Conservation (phyloP, 2,797 vertebrate genomes). For the Bradypodion pumilum region DNA sequence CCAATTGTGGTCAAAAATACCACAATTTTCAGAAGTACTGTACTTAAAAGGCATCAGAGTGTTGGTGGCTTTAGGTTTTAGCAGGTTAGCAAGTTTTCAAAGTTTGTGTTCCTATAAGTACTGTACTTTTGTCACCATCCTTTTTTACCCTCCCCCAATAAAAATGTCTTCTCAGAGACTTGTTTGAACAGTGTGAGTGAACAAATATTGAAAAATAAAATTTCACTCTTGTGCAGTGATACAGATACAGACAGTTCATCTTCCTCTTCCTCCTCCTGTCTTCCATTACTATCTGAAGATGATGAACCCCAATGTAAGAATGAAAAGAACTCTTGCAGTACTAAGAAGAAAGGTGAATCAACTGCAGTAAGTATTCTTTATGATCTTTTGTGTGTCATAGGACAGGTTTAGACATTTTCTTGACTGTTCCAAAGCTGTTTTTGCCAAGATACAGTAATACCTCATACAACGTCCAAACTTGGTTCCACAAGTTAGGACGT, state of each 20-base stretch:
- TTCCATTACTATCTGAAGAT: conserved; percentile 70
- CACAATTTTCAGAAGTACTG: too few relatives aligned
- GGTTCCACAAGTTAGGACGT: too few relatives aligned
- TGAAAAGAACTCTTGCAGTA: conserved; percentile 66
- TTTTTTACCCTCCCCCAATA: neutral
- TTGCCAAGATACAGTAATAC: neutral
- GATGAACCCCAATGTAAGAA: conserved; percentile 76
- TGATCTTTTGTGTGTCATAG: neutral
- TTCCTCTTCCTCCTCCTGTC: conserved; percentile 68
- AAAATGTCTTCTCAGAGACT: neutral
- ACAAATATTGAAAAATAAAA: conserved; percentile 14
- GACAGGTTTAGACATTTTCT: neutral
- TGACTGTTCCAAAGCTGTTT: neutral
- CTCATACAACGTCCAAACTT: too few relatives aligned
- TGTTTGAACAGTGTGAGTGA: neutral
- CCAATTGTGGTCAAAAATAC: too few relatives aligned
- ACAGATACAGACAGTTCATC: conserved; percentile 81
- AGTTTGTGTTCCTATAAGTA: neutral
- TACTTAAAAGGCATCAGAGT: too few relatives aligned
- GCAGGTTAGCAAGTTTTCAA: neutral
- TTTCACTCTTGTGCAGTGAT: conserved; percentile 74
- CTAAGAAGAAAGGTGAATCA: conserved; percentile 85
- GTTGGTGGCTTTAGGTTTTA: too few relatives aligned
- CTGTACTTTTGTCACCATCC: neutral
- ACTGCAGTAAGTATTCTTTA: conserved; percentile 78